These are phyloP conservation scores for Ambastaia sidthimunki DNA, from an alignment of 2,797 vertebrate species.

Conservation along the genomic window DNA sequence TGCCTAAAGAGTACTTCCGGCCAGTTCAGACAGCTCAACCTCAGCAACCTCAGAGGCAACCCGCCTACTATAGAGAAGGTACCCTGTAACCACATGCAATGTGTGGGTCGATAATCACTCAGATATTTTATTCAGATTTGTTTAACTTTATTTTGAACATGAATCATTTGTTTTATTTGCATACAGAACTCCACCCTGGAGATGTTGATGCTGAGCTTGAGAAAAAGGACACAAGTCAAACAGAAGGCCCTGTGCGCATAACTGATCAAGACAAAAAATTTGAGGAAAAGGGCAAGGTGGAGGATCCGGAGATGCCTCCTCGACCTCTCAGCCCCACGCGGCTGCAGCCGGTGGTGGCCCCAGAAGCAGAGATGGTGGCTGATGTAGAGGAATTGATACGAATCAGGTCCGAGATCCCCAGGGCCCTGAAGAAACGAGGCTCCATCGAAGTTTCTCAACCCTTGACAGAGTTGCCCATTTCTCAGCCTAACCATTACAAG, in stretches of 20 bases:
- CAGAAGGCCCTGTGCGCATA: not conserved
- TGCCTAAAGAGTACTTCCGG: slow-evolving; percentile 60
- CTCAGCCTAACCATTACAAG: slow-evolving; percentile 86
- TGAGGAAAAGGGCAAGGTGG: slow-evolving; percentile 21
- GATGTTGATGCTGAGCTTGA: slow-evolving; percentile 78
- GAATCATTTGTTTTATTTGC: not conserved
- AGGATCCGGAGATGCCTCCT: slow-evolving; percentile 60
- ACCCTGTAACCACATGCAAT: not conserved
- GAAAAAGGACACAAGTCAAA: slow-evolving; percentile 60
- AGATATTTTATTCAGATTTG: not conserved
- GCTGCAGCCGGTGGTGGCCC: slow-evolving; percentile 86
- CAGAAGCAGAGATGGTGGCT: slow-evolving; percentile 75
- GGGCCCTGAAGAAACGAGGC: slow-evolving; percentile 86
- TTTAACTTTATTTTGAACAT: not conserved
- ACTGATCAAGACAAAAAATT: slow-evolving; percentile 16
- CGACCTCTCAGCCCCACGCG: slow-evolving; percentile 89
- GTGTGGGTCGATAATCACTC: not conserved
- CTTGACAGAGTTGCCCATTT: slow-evolving; percentile 62
- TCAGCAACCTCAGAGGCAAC: slow-evolving; percentile 68
- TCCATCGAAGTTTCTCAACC: slow-evolving; percentile 79
- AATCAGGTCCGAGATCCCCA: slow-evolving; percentile 86
- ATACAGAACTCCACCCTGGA: slow-evolving; percentile 67
- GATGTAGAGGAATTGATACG: slow-evolving; percentile 79
- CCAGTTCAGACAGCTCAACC: slow-evolving; percentile 58
- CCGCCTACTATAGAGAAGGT: slow-evolving; percentile 74